A percentile compares a stretch with the other conserved stretches of the same genome.
Evolutionary conservation across 2,113 vertebrate genomes (phyloP).

Genomic region (Semicossyphus pulcher): DNA sequence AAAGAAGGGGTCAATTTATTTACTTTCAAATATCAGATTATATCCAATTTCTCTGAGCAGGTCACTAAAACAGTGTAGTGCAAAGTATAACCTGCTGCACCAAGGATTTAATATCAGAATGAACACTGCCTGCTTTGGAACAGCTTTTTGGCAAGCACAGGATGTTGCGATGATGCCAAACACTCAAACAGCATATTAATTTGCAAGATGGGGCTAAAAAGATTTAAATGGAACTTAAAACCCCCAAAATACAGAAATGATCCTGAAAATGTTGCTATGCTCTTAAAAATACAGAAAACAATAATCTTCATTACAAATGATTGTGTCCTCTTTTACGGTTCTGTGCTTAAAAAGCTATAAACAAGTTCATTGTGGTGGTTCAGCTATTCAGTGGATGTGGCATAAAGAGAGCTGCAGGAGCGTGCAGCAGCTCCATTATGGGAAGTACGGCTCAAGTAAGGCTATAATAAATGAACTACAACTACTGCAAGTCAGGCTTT

Average conservation of each 20-base stretch:
- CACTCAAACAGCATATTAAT: not conserved
- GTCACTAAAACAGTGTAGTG: too few species aligned
- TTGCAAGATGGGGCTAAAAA: not conserved
- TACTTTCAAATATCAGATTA: too few species aligned
- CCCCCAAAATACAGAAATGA: not conserved
- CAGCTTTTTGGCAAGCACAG: too few species aligned
- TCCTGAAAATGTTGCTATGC: too few species aligned
- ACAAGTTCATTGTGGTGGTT: too few species aligned
- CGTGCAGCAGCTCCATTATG: not conserved
- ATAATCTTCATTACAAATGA: not conserved
- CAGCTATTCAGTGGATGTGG: not conserved
- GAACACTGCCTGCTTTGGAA: too few species aligned
- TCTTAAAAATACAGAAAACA: not conserved
- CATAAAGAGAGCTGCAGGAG: slow-evolving; percentile 1
- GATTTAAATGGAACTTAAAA: not conserved
- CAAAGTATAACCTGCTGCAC: not conserved
- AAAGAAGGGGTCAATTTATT: not conserved
- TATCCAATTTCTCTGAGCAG: too few species aligned
- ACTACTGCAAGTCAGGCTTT: not conserved
- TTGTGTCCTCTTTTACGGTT: not conserved
- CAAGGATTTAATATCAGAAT: not conserved
- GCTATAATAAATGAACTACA: not conserved
- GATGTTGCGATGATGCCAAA: too few species aligned
- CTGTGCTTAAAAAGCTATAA: not conserved
- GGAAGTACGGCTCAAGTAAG: not conserved